Evolutionary conservation across 2,797 vertebrate genomes (phyloP).

Genomic region (Brachymystax lenok): DNA sequence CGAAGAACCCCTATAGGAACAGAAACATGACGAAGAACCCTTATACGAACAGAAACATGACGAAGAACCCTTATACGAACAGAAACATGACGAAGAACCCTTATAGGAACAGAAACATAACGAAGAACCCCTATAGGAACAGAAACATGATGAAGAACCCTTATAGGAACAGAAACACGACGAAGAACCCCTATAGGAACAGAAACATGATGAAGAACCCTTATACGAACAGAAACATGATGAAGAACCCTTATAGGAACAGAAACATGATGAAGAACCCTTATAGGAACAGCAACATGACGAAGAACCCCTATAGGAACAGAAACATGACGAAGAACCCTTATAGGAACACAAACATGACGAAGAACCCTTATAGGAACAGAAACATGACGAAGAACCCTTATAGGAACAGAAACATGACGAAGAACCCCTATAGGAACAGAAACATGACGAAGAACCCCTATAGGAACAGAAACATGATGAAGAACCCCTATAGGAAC

Average conservation of each 20-base stretch:
- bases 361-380: no score
- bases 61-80: background rate
- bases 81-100: background rate
- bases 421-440: background rate
- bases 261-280: no score
- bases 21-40: background rate
- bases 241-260: no score
- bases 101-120: background rate
- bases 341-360: background rate
- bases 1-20: background rate
- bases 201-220: background rate
- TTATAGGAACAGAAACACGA: background rate
- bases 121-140: background rate
- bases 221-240: background rate
- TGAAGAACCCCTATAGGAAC: background rate
- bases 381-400: background rate
- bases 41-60: background rate
- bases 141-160: background rate
- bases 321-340: background rate
- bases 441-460: background rate
- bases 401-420: background rate
- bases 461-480: background rate
- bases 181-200: background rate
- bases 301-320: no score
- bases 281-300: no score